phyloP scores from a whole-genome alignment of 2,113 vertebrate species.

The Dinomys branickii region DNA sequence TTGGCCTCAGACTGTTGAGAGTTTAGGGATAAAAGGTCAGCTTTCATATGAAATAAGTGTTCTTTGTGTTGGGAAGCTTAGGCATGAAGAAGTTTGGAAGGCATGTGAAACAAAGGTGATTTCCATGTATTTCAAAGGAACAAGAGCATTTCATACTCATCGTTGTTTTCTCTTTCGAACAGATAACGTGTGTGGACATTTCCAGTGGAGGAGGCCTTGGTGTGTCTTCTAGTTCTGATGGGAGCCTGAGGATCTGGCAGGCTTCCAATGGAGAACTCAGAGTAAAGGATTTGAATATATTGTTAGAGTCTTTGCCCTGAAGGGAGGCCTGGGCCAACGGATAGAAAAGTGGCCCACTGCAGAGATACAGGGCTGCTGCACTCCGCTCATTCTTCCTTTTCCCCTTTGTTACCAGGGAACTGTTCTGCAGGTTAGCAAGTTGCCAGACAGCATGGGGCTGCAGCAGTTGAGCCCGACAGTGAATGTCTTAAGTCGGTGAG shows the following conservation, averaged over 20 bases:
- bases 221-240: conserved; percentile 87
- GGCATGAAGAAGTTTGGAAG: neutral
- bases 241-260: conserved; percentile 91
- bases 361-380: conserved; percentile 1
- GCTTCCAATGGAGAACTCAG: conserved; percentile 89
- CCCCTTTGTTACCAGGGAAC: conserved; percentile 7
- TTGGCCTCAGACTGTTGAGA: neutral
- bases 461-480: neutral
- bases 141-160: conserved; percentile 31
- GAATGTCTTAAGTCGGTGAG: neutral
- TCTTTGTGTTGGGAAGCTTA: neutral
- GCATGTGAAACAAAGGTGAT: neutral
- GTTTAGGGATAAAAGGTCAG: neutral
- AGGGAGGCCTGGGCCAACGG: neutral
- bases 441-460: neutral
- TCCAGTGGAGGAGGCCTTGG: conserved; percentile 89
- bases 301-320: conserved; percentile 16
- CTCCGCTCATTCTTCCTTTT: conserved; percentile 16
- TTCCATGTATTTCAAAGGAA: conserved; percentile 14
- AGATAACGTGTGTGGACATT: conserved; percentile 88
- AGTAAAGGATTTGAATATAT: conserved; percentile 80
- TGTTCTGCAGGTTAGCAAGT: neutral
- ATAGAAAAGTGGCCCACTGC: neutral
- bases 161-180: conserved; percentile 52
- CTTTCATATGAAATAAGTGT: neutral